These are phyloP conservation scores for Eremobia ochroleuca DNA, from an alignment of 2,888 invertebrate species.

Conservation along the genomic window DNA sequence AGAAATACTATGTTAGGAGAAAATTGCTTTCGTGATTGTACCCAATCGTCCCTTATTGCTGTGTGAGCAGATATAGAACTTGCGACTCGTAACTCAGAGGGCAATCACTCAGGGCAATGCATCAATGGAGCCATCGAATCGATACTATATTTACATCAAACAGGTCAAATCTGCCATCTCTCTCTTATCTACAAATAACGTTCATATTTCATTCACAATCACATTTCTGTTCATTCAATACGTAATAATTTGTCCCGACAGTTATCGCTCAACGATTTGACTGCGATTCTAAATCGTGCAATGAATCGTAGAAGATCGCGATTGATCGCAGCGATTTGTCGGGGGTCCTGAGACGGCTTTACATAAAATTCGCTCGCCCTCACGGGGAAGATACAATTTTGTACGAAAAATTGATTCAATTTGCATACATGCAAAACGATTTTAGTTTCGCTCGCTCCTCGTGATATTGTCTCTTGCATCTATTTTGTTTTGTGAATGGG, in stretches of 20 bases:
- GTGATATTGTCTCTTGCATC: constrained; percentile 61
- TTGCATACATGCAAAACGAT: constrained; percentile 83
- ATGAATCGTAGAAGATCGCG: constrained; percentile 67
- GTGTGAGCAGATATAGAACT: neutral
- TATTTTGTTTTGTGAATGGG: constrained; percentile 56
- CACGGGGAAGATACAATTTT: constrained; percentile 78
- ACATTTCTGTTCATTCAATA: constrained; percentile 54
- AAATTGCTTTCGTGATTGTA: neutral
- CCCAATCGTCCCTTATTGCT: neutral
- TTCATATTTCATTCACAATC: constrained; percentile 51
- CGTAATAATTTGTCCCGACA: constrained; percentile 56
- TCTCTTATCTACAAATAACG: constrained; percentile 20
- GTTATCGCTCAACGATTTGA: constrained; percentile 64
- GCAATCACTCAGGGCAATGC: neutral
- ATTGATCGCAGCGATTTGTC: constrained; percentile 75
- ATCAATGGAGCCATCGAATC: constrained; percentile 16
- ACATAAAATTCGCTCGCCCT: constrained; percentile 61
- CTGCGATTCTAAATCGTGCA: constrained; percentile 67
- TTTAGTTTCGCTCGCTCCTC: constrained; percentile 70
- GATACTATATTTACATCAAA: constrained; percentile 18
- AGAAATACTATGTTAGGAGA: neutral
- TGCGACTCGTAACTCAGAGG: neutral
- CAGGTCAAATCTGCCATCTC: constrained; percentile 7
- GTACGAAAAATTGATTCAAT: constrained; percentile 86
- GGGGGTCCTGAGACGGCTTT: constrained; percentile 69